phyloP scores from a whole-genome alignment of 2,797 vertebrate genomes.

The Pangasius larnaudii region DNA sequence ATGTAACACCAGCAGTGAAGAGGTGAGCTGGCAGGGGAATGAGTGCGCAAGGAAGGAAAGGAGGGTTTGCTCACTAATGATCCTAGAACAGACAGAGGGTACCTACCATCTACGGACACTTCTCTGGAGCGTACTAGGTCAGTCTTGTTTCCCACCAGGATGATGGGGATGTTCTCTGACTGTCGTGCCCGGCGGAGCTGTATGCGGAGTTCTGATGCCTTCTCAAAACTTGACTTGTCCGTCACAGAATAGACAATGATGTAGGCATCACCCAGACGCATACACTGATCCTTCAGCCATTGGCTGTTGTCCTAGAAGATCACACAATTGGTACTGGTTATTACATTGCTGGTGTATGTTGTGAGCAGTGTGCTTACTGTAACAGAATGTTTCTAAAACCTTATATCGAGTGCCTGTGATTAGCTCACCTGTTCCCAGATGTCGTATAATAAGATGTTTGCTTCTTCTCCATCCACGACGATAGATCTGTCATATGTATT shows the following conservation, averaged over 20 bases:
- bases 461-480: constrained; percentile 92
- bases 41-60: neutral
- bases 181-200: constrained; percentile 94
- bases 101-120: constrained; percentile 95
- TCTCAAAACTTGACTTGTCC: constrained; percentile 97
- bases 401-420: neutral
- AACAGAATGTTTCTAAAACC: neutral
- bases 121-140: constrained; percentile 96
- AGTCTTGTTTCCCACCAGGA: constrained; percentile 98
- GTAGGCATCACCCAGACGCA: constrained; percentile 98
- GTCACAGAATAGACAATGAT: constrained; percentile 98
- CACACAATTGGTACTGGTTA: neutral
- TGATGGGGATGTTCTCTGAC: constrained; percentile 96
- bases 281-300: constrained; percentile 95
- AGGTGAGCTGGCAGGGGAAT: neutral
- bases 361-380: neutral
- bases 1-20: neutral
- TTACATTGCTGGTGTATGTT: neutral
- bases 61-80: neutral
- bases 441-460: constrained; percentile 91
- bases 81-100: neutral
- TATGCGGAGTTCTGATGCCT: constrained; percentile 94
- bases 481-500: constrained; percentile 95
- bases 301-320: constrained; percentile 86
- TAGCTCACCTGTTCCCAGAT: constrained; percentile 95